Evolutionary conservation across 2,113 vertebrate species (phyloP).

Genomic region (Hypanus sabinus): DNA sequence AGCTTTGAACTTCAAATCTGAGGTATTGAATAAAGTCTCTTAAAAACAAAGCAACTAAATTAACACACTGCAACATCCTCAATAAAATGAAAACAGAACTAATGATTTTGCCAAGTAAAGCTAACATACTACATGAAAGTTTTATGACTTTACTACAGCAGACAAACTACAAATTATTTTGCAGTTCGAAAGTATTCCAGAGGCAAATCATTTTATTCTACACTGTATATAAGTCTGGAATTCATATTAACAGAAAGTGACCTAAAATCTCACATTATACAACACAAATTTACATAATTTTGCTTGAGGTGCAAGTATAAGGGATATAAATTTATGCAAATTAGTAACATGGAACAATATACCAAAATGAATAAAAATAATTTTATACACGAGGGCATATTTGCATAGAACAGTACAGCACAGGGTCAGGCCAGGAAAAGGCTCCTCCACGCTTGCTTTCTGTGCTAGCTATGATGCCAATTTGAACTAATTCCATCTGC

Average conservation of each 20-base stretch:
- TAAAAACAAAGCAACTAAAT: background rate
- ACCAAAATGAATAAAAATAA: too few species aligned
- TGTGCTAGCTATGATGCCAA: too few species aligned
- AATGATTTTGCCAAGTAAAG: background rate
- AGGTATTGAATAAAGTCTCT: background rate
- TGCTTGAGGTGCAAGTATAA: background rate
- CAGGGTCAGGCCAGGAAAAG: too few species aligned
- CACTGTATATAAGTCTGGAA: background rate
- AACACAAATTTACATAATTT: background rate
- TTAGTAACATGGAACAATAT: background rate
- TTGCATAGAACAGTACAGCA: too few species aligned
- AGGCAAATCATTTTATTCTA: background rate
- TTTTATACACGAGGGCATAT: too few species aligned
- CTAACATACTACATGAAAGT: background rate
- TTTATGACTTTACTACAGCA: background rate
- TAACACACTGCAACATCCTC: background rate
- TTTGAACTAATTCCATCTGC: too few species aligned
- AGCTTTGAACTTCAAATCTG: background rate
- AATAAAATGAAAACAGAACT: background rate
- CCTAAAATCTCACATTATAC: background rate
- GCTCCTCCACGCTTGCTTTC: too few species aligned
- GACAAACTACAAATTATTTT: background rate
- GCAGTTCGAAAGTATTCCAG: background rate
- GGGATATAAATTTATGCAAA: background rate
- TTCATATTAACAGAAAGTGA: background rate